Conservation (phyloP, 2,113 vertebrate species). For the Steatornis caripensis region DNA sequence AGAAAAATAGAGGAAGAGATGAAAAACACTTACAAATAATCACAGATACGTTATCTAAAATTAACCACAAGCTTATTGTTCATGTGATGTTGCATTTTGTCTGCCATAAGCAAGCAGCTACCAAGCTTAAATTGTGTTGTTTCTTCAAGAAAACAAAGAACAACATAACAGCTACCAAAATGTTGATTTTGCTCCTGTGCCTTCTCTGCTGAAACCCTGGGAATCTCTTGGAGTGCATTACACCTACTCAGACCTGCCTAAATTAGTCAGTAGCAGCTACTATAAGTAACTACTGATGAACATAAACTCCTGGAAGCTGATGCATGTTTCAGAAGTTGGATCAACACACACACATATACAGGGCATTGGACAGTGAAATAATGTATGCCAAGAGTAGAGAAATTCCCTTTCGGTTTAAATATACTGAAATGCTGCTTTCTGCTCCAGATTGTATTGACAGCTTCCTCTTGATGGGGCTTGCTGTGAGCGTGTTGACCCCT, state of each 20-base stretch:
- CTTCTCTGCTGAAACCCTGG: background rate
- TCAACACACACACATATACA: background rate
- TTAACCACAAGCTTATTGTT: background rate
- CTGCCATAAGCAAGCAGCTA: background rate
- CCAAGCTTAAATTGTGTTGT: background rate
- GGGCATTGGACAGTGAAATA: background rate
- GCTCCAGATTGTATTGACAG: background rate
- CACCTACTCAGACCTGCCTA: background rate
- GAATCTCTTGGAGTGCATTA: background rate
- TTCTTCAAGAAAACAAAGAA: background rate
- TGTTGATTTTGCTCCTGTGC: background rate
- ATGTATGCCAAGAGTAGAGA: background rate
- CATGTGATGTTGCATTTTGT: background rate
- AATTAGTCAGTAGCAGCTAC: background rate
- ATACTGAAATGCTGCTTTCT: background rate
- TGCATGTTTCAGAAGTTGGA: background rate
- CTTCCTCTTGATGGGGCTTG: background rate
- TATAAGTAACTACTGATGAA: background rate
- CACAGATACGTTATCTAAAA: background rate
- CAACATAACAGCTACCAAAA: background rate
- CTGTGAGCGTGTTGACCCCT: background rate
- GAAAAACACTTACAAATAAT: background rate
- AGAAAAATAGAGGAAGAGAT: background rate
- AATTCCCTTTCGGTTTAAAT: background rate
- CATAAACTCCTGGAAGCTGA: background rate